Conservation (phyloP, 1,140 invertebrate species). For the Drosophila erecta region DNA sequence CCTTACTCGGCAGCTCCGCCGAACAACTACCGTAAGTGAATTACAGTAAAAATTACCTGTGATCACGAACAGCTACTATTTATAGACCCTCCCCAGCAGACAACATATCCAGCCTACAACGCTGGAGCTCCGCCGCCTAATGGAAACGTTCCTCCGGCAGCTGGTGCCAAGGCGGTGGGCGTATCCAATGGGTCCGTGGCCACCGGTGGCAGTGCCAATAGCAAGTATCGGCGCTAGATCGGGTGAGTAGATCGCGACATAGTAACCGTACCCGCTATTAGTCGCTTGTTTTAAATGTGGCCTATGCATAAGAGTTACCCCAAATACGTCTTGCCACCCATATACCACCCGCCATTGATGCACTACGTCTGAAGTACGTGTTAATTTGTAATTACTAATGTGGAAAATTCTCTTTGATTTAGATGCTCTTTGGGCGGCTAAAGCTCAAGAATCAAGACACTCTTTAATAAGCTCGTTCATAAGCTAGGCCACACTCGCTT, state of each 20-base stretch:
- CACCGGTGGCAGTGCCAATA: conserved; percentile 67
- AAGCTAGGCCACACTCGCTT: conserved; percentile 73
- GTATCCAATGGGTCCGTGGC: conserved; percentile 67
- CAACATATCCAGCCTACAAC: conserved; percentile 63
- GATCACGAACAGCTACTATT: neutral
- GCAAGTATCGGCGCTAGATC: conserved; percentile 70
- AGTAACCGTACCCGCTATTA: conserved; percentile 21
- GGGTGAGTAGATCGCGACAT: conserved; percentile 55
- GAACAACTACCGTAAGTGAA: conserved; percentile 61
- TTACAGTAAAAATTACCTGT: too few relatives aligned
- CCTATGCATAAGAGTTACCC: conserved; percentile 37
- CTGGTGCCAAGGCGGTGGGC: conserved; percentile 27
- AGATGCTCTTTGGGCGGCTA: conserved; percentile 83
- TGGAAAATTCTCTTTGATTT: conserved; percentile 81
- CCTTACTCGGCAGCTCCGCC: conserved; percentile 78
- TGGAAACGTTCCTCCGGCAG: conserved; percentile 34
- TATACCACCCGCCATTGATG: conserved; percentile 2
- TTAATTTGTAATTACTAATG: conserved; percentile 63
- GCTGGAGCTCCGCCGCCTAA: conserved; percentile 57
- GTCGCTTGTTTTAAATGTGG: conserved; percentile 43
- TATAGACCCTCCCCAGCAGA: conserved; percentile 53
- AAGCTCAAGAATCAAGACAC: conserved; percentile 56
- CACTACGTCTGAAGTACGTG: conserved; percentile 43
- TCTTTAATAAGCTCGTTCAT: conserved; percentile 65
- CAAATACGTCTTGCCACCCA: conserved; percentile 42